Evolutionary conservation across 2,113 vertebrate genomes (phyloP), one percentile per base, ranked within the genome.

Genomic region (Holacanthus passer): DNA sequence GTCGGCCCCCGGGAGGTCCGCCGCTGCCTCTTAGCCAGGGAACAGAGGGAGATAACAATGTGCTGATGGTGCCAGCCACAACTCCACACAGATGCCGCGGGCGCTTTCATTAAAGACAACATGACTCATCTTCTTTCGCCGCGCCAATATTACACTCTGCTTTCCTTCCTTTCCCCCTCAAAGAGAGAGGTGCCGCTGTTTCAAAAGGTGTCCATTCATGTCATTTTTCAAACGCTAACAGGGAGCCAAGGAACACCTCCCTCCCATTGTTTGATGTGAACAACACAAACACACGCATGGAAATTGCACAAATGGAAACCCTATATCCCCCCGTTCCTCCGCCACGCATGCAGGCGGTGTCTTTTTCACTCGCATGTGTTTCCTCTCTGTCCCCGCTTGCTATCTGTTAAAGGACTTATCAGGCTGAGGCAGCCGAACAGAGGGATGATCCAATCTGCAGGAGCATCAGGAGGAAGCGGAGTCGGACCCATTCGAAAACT

Each of bases 11-110:
- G 60, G 83, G 87, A 87, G 82, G 83, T 84, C 86, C 29, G 59
- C 64, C 5, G 77, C 83, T 53, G 67, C 78, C 84, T 92, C 87
- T 87, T 64, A 79, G 81, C 77, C 60, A 39, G 41, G 68, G 80
- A 78, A 86, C 70, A 77, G 81, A 88, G 79, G 63, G 72, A 88
- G 90, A 93, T 90, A 94, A 93, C 87, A 86, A 93, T 85, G 84
- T 90, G 91, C 93, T 81, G 89, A 90, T 88, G 91, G 72, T 73
- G 88, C 85, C 88, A 87, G 79, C 74, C 77, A 24, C 80, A 59
- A 32, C 89, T 85, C 71, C 84, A 72, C 83, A 76, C 78, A 72
- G 83, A 81, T 63, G 73, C 85, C 60, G 63, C 14, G 0, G 87
- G 78, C 35, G 64, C 85, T 89, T 90, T 86, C 88, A 83, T 93